Evolutionary conservation across 1,140 invertebrate genomes (phyloP), one percentile per base, ranked within the genome.

Genomic region (Glomeris maerens): DNA sequence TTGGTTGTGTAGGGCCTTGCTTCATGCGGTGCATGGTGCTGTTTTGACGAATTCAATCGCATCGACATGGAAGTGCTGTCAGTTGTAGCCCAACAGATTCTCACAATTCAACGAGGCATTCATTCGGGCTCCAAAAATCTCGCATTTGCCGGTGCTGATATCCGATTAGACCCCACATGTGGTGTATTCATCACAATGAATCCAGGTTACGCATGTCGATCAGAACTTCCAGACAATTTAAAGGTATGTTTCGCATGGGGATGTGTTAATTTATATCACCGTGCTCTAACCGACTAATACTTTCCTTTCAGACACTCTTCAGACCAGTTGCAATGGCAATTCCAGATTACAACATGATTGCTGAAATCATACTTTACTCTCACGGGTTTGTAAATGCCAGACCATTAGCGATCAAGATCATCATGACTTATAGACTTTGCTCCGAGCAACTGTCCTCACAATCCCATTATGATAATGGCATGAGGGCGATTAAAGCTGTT

Each of bases 321-420:
- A 77, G 92, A 55, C 85, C 90, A 1, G 90, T 97, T 14, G 90
- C 91, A 25, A 97, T 97, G 92, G 95, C 95, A 90, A 89, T 95
- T 21, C 92, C 92, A 1, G 90, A 96, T 68, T 94, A 94, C 66
- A 85, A 86, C 7, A 64, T 95, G 10, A 96, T 96, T 60, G 85
- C 90, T 0, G 91, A 96, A 70, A 94, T 94, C 53, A 84, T 85
- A 41, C 64, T 96, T 0, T 94, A 93, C 59, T 92, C 91, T 0
- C 90, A 79, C 64, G 92, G 92, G n/a, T 97, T 94, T 62, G 72
- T 89, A 7, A 80, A 81, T 41, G 90, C 90, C 2, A 78, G 88
- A 52, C 68, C 87, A 1, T 68, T 96, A 21, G 84, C 90, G 0
- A 76, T 93, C 0, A 97, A 97, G 72, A 95, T 96, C 58, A 90